phyloP scores from a whole-genome alignment of 2,888 invertebrate genomes.

The Polydrusus tereticollis region DNA sequence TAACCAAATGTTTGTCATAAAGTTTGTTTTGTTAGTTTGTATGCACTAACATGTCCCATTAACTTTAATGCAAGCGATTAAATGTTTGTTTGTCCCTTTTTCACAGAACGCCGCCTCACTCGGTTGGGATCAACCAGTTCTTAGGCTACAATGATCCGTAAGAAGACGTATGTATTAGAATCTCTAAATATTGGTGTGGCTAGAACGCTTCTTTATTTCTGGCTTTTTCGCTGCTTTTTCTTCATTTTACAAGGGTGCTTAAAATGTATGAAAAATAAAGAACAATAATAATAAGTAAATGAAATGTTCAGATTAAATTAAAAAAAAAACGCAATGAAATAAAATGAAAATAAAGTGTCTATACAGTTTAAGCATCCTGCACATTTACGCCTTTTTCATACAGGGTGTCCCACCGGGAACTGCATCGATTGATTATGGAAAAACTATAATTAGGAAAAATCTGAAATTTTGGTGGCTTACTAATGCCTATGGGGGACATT shows the following conservation, averaged over 20 bases:
- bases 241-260: not conserved
- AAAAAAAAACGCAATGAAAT: too few relatives aligned
- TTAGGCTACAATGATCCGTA: slow-evolving; percentile 67
- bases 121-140: slow-evolving; percentile 88
- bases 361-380: too few relatives aligned
- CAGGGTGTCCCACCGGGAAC: too few relatives aligned
- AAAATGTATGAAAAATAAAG: too few relatives aligned
- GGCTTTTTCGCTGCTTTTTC: slow-evolving; percentile 9
- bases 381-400: too few relatives aligned
- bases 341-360: too few relatives aligned
- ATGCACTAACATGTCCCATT: not conserved
- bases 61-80: not conserved
- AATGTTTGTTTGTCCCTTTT: slow-evolving; percentile 63
- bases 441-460: too few relatives aligned
- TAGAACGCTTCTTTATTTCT: slow-evolving; percentile 13
- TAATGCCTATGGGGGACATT: too few relatives aligned
- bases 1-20: not conserved
- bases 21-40: not conserved
- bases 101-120: slow-evolving; percentile 93
- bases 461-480: too few relatives aligned
- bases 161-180: slow-evolving; percentile 55
- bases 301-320: too few relatives aligned
- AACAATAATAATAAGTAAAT: too few relatives aligned
- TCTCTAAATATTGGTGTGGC: slow-evolving; percentile 7
- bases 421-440: too few relatives aligned